Evolutionary conservation across 2,113 vertebrate genomes (phyloP).

Genomic region (Scalopus aquaticus): DNA sequence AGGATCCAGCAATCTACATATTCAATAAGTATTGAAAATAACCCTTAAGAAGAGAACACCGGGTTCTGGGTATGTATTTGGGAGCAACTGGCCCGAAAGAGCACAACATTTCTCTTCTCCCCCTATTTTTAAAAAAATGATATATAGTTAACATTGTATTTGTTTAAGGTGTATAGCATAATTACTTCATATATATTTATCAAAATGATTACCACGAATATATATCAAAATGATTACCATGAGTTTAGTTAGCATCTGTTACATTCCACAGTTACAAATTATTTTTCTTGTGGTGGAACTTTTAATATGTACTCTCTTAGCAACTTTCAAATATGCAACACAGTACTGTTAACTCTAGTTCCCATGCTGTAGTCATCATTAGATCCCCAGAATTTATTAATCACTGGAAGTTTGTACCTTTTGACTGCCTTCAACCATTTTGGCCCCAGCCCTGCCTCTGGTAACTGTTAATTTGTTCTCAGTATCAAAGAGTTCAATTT

Average conservation of each 20-base stretch:
- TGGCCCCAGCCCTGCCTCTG: background rate
- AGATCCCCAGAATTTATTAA: background rate
- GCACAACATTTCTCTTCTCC: background rate
- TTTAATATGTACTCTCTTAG: background rate
- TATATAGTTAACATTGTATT: background rate
- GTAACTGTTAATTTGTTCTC: background rate
- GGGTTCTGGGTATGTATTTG: background rate
- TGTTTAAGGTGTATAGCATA: background rate
- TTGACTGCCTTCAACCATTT: background rate
- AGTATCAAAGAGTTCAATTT: background rate
- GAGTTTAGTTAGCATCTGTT: background rate
- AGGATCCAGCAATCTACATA: background rate
- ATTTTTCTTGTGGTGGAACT: background rate
- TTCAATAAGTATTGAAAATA: conserved; percentile 33
- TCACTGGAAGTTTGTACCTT: background rate
- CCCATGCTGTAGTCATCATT: background rate
- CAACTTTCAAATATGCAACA: background rate
- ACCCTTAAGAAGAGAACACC: background rate
- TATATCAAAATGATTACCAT: background rate
- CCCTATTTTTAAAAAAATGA: background rate
- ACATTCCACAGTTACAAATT: background rate
- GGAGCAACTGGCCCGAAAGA: background rate
- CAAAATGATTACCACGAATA: background rate
- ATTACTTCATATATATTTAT: background rate
- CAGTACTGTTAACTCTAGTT: background rate